Evolutionary conservation across 2,113 vertebrate species (phyloP), one percentile per base, ranked within the genome.

Genomic region (Rousettus leschenaultii): DNA sequence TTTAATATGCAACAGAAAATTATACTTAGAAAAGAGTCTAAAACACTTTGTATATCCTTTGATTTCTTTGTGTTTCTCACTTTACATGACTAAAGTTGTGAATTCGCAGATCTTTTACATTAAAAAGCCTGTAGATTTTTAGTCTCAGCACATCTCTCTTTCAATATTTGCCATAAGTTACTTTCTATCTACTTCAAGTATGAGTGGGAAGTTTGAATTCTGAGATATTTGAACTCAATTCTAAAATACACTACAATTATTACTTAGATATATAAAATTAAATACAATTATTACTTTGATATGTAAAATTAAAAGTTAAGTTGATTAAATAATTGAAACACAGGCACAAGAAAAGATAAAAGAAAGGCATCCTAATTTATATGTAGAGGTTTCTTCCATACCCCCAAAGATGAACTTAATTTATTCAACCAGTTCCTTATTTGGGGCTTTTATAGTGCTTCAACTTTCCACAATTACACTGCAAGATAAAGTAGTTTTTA

Each of bases 1-100:
- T 66, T 84, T 95, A 85, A 84, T 79, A 51, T 53, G 18, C 21
- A 91, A 78, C 14, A 95, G 59, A 79, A 75, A 83, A 55, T 78
- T 74, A 53, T 40, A 45, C 51, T 89, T 94, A 38, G 16, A 21
- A 85, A 68, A 48, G 21, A 66, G 9, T 68, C 40, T 88, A 88
- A 88, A 94, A 35, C 53, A 86, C 48, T 82, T 86, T 55, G 21
- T 45, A 10, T 21, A 38, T 61, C 66, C n/a, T 73, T 93, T 71
- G 48, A 1, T 61, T 96, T 68, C 28, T 85, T 68, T 92, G 45
- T 77, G 53, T 80, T 75, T 82, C 74, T 92, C 66, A 48, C 18
- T 30, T 87, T n/a, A 78, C 10, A 53, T 95, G 18, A 88, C 57
- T 91, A 68, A 84, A 18, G 8, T 11, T 87, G 74, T 53, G 10